Evolutionary conservation across 2,797 vertebrate genomes (phyloP), one percentile per base, ranked within the genome.

Genomic region (Danio kyathit): DNA sequence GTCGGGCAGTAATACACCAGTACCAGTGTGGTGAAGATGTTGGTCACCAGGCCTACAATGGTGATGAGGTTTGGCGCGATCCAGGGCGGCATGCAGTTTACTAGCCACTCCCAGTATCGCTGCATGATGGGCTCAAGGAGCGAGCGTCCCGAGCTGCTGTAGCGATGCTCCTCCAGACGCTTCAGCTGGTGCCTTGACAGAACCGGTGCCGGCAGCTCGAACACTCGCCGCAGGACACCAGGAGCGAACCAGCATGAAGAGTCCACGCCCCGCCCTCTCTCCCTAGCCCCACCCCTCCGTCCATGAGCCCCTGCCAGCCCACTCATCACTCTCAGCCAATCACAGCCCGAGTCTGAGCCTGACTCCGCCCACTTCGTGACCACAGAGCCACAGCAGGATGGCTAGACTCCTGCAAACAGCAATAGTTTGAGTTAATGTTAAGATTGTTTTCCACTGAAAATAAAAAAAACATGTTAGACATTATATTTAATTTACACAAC

Each of bases 31-130:
- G 97, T 99, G 90, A 96, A 95, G 90, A 98, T 95, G 80, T 99
- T 99, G 90, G 97, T 96, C 64, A 94, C 93, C 88, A 99, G 94
- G 92, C 98, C 97, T 0, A 97, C 89, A 86, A 99, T 93, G 89
- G 98, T 99, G 94, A 99, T 99, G 83, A 98, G 94, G 91, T 99
- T 99, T 2, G 98, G 98, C 3, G 98, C 97, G 19, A 99, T 96
- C 97, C 97, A 99, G 79, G 95, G 88, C 0, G 98, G 98, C 64
- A 99, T 95, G 74, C 94, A 92, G 82, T 90, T 90, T 59, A 99
- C 96, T 85, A 99, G 89, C 97, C 97, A 99, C 82, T 99, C 97
- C 97, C 97, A 99, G 91, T 97, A 99, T 12, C 94, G 93, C 87
- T 99, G 97, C 97, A 99, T 98, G 52, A 97, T 79, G n/a, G 97